A percentile compares a stretch with the other conserved stretches of the same genome.
phyloP scores from a whole-genome alignment of 2,113 vertebrate genomes.

The Ornithorhynchus anatinus region DNA sequence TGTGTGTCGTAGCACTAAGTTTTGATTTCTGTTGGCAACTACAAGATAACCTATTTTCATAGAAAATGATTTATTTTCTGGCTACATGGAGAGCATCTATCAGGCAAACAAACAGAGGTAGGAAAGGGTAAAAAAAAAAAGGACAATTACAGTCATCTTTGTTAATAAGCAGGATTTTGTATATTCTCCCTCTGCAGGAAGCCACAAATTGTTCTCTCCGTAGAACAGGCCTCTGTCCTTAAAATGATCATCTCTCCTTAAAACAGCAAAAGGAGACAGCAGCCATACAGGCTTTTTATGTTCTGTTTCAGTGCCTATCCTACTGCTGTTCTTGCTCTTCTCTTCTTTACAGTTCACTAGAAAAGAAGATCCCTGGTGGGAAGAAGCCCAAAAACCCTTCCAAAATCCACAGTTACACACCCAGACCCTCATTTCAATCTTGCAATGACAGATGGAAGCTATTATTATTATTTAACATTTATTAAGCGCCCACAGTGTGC shows the following conservation, averaged over 20 bases:
- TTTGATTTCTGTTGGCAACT: too few species aligned
- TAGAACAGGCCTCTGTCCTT: neutral
- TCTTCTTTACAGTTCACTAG: neutral
- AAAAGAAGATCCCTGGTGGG: too few species aligned
- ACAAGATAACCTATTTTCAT: too few species aligned
- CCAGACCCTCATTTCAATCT: neutral
- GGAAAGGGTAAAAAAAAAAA: too few species aligned
- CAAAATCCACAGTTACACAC: neutral
- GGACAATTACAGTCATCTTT: too few species aligned
- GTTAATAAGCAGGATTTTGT: neutral
- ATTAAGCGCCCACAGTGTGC: conserved; percentile 60
- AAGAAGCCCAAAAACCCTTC: too few species aligned
- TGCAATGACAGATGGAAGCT: conserved; percentile 54
- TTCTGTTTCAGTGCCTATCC: neutral
- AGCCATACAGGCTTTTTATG: too few species aligned
- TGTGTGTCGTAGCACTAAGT: too few species aligned
- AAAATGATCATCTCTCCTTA: neutral
- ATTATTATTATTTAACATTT: conserved; percentile 63
- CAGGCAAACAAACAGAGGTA: too few species aligned
- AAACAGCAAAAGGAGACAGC: neutral
- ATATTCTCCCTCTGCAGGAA: neutral
- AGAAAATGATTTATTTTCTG: too few species aligned
- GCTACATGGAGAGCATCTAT: too few species aligned
- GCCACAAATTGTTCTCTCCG: neutral
- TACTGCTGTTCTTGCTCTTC: neutral